Percentiles rank a stretch among this genome's conserved stretches.
Evolutionary conservation across 2,113 vertebrate genomes (phyloP).

Genomic region (Phrynocephalus versicolor): DNA sequence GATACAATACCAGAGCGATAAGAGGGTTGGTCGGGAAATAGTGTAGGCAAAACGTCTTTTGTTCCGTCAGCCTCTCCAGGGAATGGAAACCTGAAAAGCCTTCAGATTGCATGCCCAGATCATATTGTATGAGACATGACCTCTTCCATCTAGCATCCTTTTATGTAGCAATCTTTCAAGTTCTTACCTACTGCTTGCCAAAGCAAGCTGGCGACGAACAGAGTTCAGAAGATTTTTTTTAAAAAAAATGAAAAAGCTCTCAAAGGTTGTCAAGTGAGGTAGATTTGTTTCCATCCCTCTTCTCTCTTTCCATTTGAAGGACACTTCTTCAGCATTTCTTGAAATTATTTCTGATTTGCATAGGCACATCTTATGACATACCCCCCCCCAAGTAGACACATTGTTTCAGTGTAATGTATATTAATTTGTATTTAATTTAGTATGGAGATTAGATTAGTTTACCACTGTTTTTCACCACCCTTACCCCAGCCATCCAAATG

Average conservation of each 20-base stretch:
- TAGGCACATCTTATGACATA: not conserved
- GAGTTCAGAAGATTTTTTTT: not conserved
- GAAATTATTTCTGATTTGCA: not conserved
- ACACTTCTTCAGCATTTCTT: not conserved
- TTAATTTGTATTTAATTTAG: not conserved
- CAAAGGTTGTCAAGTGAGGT: not conserved
- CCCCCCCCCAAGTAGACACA: no score
- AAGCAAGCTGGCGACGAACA: not conserved
- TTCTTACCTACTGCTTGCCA: constrained; percentile 1
- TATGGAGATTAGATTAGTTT: not conserved
- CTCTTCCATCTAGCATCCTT: not conserved
- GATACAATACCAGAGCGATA: constrained; percentile 8
- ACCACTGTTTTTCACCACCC: not conserved
- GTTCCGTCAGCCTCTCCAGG: constrained; percentile 1
- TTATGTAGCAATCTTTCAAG: constrained; percentile 18
- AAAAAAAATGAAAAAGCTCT: not conserved
- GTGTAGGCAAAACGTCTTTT: constrained; percentile 18
- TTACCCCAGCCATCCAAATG: not conserved
- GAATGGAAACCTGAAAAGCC: constrained; percentile 29
- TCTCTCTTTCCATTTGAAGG: constrained; percentile 5
- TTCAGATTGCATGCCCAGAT: constrained; percentile 16
- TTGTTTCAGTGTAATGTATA: not conserved
- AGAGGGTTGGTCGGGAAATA: constrained; percentile 14
- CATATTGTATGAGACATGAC: constrained; percentile 22
- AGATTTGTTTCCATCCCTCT: not conserved